These are phyloP conservation scores for Eutolmus rufibarbis DNA, from an alignment of 2,888 invertebrate species.

Conservation along the genomic window DNA sequence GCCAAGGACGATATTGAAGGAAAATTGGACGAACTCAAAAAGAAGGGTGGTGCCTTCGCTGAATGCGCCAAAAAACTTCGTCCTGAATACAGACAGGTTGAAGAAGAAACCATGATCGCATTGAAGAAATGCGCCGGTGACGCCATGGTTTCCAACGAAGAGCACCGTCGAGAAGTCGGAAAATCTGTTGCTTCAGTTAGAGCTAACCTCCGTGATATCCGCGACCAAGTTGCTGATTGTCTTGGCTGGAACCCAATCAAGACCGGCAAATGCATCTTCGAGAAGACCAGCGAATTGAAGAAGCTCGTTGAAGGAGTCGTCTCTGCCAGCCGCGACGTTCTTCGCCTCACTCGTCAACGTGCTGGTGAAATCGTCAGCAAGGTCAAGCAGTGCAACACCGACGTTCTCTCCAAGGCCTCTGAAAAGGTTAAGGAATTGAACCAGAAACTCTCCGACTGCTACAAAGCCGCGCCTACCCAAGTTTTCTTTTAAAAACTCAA, in stretches of 20 bases:
- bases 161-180: not conserved
- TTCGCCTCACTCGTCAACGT: not conserved
- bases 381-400: not conserved
- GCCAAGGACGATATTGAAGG: not conserved
- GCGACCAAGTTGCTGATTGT: not conserved
- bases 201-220: not conserved
- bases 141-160: not conserved
- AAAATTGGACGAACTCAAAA: conserved; percentile 2
- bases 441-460: conserved; percentile 1
- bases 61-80: conserved; percentile 29
- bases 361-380: not conserved
- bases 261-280: conserved; percentile 18
- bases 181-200: not conserved
- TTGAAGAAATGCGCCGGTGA: conserved; percentile 24
- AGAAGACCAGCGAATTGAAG: conserved; percentile 14
- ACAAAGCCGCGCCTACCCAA: not conserved
- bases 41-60: not conserved
- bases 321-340: not conserved
- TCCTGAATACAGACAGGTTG: conserved; percentile 15
- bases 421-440: not conserved
- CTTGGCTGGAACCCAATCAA: conserved; percentile 21
- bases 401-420: not conserved
- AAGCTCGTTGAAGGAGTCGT: not conserved
- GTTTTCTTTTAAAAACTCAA: not conserved
- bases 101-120: not conserved